Percentiles rank a stretch among this genome's conserved stretches.
These are phyloP conservation scores for Flabesymbios commensalis DNA, from an alignment of 2,888 invertebrate species.

Conservation along the genomic window DNA sequence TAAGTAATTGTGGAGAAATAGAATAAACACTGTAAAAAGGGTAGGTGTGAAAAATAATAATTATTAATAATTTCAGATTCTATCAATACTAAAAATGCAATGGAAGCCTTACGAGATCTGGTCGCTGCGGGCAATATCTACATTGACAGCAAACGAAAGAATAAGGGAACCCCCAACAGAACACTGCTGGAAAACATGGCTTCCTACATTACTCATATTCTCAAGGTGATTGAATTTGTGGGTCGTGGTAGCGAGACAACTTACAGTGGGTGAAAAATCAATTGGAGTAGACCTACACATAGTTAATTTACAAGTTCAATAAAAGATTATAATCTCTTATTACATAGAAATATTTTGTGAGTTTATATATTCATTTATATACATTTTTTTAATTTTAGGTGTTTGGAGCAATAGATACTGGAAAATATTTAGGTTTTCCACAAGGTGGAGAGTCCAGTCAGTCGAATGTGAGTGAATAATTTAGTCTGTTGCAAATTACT, in stretches of 20 bases:
- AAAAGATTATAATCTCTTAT: too few species aligned
- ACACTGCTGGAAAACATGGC: constrained; percentile 76
- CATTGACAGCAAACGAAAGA: constrained; percentile 69
- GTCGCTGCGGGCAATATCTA: constrained; percentile 87
- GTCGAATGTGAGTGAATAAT: constrained; percentile 40
- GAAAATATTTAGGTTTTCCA: constrained; percentile 51
- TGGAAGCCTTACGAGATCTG: constrained; percentile 83
- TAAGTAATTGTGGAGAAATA: too few species aligned
- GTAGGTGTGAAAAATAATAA: too few species aligned
- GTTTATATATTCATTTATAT: too few species aligned
- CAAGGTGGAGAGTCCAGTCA: constrained; percentile 28
- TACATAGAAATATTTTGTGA: too few species aligned
- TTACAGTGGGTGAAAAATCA: too few species aligned
- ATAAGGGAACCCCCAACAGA: constrained; percentile 65
- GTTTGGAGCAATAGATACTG: constrained; percentile 62
- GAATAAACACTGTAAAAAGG: too few species aligned
- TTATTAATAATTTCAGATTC: constrained; percentile 77
- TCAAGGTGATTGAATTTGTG: constrained; percentile 59
- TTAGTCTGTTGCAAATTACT: neutral
- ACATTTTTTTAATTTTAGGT: constrained; percentile 46
- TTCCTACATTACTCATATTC: constrained; percentile 75
- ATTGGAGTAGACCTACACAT: too few species aligned
- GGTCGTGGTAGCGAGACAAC: too few species aligned
- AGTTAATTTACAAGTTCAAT: too few species aligned
- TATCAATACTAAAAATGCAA: constrained; percentile 85